Conservation (phyloP, 2,113 vertebrate genomes). For the Pelecanus crispus region DNA sequence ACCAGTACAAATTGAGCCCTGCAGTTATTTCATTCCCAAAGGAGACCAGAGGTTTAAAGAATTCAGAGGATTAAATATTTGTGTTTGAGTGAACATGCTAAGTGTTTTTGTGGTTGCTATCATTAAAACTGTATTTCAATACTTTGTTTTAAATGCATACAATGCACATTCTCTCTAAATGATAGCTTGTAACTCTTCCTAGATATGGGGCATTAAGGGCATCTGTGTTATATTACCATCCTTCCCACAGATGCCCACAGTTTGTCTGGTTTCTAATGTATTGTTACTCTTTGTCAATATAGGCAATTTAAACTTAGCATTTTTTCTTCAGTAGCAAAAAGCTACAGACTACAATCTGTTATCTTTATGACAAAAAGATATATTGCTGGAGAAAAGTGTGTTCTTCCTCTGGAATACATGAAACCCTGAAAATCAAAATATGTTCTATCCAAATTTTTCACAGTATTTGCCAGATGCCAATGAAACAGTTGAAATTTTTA, state of each 20-base stretch:
- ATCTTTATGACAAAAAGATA: background rate
- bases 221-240: background rate
- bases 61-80: conserved; percentile 82
- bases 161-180: background rate
- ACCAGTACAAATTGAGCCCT: conserved; percentile 83
- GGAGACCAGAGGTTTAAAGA: conserved; percentile 79
- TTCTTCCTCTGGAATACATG: background rate
- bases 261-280: background rate
- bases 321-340: background rate
- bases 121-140: conserved; percentile 73
- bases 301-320: background rate
- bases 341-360: background rate
- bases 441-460: background rate
- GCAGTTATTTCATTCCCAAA: conserved; percentile 80
- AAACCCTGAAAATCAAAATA: background rate
- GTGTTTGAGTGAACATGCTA: conserved; percentile 79
- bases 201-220: background rate
- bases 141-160: conserved; percentile 52
- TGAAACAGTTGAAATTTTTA: background rate
- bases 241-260: background rate
- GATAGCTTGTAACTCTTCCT: conserved; percentile 8
- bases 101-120: conserved; percentile 70
- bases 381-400: background rate
- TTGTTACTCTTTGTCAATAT: background rate
- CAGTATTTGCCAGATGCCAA: background rate